A percentile compares a stretch with the other conserved stretches of the same genome.
Evolutionary conservation across 2,797 vertebrate species (phyloP).

Genomic region (Phoebastria nigripes): DNA sequence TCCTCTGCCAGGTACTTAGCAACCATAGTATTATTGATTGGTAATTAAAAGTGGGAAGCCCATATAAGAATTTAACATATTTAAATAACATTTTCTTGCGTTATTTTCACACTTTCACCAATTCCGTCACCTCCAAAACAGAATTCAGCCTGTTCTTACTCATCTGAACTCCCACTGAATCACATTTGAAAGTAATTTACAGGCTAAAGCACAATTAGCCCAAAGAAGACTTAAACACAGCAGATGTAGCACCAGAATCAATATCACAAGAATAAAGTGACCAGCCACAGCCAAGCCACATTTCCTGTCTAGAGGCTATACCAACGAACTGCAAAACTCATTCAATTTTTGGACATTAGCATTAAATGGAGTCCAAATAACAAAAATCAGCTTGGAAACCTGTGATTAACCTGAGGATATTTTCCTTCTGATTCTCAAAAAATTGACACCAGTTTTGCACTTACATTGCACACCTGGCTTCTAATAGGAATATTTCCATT

Average conservation of each 20-base stretch:
- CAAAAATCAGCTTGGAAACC: not conserved
- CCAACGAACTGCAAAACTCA: not conserved
- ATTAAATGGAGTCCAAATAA: slow-evolving; percentile 7
- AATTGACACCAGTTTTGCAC: not conserved
- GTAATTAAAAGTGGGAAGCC: not conserved
- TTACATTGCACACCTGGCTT: not conserved
- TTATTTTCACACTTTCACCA: not conserved
- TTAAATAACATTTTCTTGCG: not conserved
- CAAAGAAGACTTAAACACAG: not conserved
- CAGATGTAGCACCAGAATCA: not conserved
- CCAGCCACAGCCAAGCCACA: not conserved
- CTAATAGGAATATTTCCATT: slow-evolving; percentile 11
- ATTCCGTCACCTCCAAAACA: not conserved
- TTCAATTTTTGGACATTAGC: not conserved
- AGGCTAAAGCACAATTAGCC: not conserved
- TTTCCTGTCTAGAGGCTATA: not conserved
- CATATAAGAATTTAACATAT: not conserved
- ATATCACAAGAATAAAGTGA: not conserved
- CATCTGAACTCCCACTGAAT: not conserved
- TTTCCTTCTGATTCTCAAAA: not conserved
- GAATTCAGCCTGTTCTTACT: not conserved
- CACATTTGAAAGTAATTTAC: not conserved
- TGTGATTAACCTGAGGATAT: not conserved
- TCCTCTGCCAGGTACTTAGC: not conserved
- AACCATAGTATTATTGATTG: not conserved